Evolutionary conservation across 1,140 invertebrate species (phyloP).

Genomic region (Macrosteles quadrilineatus): DNA sequence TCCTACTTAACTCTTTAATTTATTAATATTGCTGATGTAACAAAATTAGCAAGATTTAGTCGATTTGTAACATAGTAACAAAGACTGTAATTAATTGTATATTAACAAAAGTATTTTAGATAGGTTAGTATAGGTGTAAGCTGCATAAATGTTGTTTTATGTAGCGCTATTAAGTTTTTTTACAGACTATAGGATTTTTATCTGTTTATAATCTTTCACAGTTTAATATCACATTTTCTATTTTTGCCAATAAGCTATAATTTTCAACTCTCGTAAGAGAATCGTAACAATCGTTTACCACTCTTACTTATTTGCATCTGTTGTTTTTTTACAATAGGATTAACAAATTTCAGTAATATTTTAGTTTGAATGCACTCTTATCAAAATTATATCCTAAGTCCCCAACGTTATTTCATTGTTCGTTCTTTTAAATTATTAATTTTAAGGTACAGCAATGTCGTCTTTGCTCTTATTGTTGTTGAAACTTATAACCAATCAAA

Average conservation of each 20-base stretch:
- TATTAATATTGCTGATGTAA: neutral
- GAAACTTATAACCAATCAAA: no score
- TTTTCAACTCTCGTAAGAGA: neutral
- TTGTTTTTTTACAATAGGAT: no score
- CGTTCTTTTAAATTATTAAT: no score
- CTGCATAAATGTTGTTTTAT: neutral
- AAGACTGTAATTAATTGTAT: conserved; percentile 30
- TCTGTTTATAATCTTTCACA: neutral
- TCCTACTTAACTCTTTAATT: neutral
- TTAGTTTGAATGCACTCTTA: no score
- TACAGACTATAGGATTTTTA: neutral
- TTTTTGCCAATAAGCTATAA: neutral
- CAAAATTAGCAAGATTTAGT: neutral
- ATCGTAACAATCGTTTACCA: no score
- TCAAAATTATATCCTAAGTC: no score
- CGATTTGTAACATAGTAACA: conserved; percentile 17
- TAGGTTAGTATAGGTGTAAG: neutral
- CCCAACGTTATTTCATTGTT: no score
- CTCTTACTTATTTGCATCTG: no score
- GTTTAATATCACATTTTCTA: neutral
- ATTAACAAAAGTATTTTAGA: conserved; percentile 27
- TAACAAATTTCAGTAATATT: no score
- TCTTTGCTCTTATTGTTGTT: no score
- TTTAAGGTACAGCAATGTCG: no score
- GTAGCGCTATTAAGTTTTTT: neutral